A percentile compares a stretch with the other conserved stretches of the same genome.
Conservation (phyloP, 2,113 vertebrate species). For the Brachypteracias leptosomus region DNA sequence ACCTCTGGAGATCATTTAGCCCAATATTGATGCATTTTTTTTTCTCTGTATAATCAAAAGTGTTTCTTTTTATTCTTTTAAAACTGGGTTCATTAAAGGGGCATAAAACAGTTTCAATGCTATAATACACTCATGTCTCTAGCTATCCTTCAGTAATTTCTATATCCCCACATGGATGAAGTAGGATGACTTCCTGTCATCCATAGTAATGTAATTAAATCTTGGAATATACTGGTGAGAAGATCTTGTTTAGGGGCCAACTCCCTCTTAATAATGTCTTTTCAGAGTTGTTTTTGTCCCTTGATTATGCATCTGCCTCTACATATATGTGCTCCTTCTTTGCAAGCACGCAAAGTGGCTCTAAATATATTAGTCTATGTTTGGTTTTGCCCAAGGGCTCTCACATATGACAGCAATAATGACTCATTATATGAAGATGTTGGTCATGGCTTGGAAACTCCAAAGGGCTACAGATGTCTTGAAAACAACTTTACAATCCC, state of each 20-base stretch:
- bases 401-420: background rate
- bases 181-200: background rate
- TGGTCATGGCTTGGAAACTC: background rate
- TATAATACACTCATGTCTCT: background rate
- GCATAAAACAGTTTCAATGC: background rate
- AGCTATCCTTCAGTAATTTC: background rate
- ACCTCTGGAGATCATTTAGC: background rate
- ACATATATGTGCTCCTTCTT: accelerated
- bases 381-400: background rate
- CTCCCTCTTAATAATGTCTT: background rate
- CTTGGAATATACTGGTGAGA: background rate
- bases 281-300: background rate
- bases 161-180: background rate
- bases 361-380: background rate
- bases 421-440: background rate
- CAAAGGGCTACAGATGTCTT: background rate
- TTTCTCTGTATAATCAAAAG: background rate
- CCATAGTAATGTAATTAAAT: background rate
- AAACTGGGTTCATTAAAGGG: background rate
- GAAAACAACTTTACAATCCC: background rate
- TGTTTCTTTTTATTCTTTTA: background rate
- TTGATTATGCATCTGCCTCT: background rate
- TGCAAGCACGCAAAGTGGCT: background rate
- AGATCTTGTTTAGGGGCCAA: background rate
- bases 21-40: background rate